Percentiles rank a stretch among this genome's conserved stretches.
Conservation (phyloP, 2,113 vertebrate genomes). For the Paratilapia polleni region DNA sequence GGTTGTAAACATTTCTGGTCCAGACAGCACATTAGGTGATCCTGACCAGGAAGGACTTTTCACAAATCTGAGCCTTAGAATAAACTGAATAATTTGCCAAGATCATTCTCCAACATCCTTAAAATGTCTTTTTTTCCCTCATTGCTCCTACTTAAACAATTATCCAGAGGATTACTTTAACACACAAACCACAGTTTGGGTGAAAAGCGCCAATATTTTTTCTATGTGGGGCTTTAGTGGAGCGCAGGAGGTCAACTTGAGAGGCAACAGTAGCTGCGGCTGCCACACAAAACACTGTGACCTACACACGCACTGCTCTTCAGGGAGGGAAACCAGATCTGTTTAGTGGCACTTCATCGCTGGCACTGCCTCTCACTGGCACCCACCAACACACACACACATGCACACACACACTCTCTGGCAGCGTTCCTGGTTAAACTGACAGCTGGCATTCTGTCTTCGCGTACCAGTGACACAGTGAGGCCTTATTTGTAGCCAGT, state of each 20-base stretch:
- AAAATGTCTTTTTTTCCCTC: too few relatives aligned
- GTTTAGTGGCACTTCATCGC: slow-evolving; percentile 54
- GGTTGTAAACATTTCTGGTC: neutral
- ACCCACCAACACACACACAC: slow-evolving; percentile 51
- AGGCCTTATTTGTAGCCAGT: slow-evolving; percentile 44
- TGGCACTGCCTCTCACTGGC: slow-evolving; percentile 59
- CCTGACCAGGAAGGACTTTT: neutral
- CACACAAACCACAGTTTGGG: neutral
- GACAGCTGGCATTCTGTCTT: slow-evolving; percentile 70
- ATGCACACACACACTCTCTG: slow-evolving; percentile 39
- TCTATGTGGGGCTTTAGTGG: neutral
- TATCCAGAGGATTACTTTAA: neutral
- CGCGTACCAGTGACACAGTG: slow-evolving; percentile 54
- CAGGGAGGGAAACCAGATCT: slow-evolving; percentile 60
- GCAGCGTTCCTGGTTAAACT: slow-evolving; percentile 62
- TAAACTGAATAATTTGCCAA: neutral
- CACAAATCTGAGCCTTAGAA: neutral
- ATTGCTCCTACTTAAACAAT: neutral
- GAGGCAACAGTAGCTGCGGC: neutral
- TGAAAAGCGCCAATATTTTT: neutral
- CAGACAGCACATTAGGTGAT: neutral
- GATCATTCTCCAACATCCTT: too few relatives aligned
- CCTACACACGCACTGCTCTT: slow-evolving; percentile 26
- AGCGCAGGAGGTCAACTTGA: slow-evolving; percentile 12
- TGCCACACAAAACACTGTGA: neutral